phyloP scores from a whole-genome alignment of 92 coral and sea anemone species.

The Anthopleura xanthogrammica region DNA sequence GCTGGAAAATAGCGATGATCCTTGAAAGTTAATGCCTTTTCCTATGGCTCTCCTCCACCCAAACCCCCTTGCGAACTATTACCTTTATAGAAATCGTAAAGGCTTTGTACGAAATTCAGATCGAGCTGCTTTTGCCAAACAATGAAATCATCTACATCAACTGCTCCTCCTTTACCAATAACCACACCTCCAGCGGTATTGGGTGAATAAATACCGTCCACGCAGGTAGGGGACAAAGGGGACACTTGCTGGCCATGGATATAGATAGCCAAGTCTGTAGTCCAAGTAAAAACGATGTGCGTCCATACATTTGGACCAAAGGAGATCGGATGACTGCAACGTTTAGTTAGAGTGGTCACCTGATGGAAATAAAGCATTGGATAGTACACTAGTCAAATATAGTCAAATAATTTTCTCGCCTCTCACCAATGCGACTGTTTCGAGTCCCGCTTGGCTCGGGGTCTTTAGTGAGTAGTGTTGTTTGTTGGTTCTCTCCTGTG shows the following conservation, averaged over 20 bases:
- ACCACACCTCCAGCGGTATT: background rate
- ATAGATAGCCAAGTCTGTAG: background rate
- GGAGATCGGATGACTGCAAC: background rate
- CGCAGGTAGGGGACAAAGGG: background rate
- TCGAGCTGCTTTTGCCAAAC: conserved; percentile 13
- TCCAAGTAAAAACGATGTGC: conserved; percentile 15
- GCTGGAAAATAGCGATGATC: too few species aligned
- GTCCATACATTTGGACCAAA: conserved; percentile 23
- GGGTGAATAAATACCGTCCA: background rate
- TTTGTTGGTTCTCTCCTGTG: too few species aligned
- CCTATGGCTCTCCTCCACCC: too few species aligned
- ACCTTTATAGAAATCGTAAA: conserved; percentile 30
- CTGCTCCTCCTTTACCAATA: conserved; percentile 5
- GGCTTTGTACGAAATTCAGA: background rate
- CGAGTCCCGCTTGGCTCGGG: too few species aligned
- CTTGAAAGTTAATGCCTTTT: too few species aligned
- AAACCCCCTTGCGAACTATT: background rate
- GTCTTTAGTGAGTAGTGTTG: too few species aligned
- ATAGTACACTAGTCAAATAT: too few species aligned
- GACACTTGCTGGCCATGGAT: conserved; percentile 2
- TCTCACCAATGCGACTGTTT: too few species aligned
- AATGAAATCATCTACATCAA: conserved; percentile 21
- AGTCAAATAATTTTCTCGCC: too few species aligned
- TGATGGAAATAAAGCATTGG: background rate
- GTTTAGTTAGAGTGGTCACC: conserved; percentile 10